Evolutionary conservation across 2,888 invertebrate genomes (phyloP).

Genomic region (Cerceris ruficornis): DNA sequence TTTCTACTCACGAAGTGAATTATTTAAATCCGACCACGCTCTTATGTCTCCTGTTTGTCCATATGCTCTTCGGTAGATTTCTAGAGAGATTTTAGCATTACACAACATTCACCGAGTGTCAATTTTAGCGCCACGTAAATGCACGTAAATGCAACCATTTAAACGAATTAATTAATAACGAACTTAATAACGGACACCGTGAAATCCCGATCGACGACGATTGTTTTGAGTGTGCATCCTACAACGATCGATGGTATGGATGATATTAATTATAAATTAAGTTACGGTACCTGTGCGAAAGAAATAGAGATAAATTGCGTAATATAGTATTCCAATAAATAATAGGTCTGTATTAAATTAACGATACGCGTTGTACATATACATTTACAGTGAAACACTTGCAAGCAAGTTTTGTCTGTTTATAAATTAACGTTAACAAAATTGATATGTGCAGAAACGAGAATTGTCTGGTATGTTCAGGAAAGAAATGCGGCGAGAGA

Average conservation of each 20-base stretch:
- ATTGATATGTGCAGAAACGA: slow-evolving; percentile 13
- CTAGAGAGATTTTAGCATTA: neutral
- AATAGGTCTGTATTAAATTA: slow-evolving; percentile 43
- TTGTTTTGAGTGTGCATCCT: neutral
- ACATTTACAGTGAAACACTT: slow-evolving; percentile 24
- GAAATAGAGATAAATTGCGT: slow-evolving; percentile 27
- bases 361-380: slow-evolving; percentile 31
- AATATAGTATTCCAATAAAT: slow-evolving; percentile 39
- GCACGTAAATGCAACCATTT: neutral
- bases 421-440: slow-evolving; percentile 22
- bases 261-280: slow-evolving; percentile 24
- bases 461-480: neutral
- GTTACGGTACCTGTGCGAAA: slow-evolving; percentile 38
- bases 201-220: no score
- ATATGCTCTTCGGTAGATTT: neutral
- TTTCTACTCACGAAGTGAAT: no score
- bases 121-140: slow-evolving; percentile 17
- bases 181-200: no score
- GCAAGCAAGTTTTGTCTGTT: slow-evolving; percentile 28
- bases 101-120: slow-evolving; percentile 4
- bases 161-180: neutral
- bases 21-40: no score
- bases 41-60: neutral
- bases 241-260: slow-evolving; percentile 3
- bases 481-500: slow-evolving; percentile 1